phyloP scores from a whole-genome alignment of 2,888 invertebrate species.

The Cepaea hortensis region DNA sequence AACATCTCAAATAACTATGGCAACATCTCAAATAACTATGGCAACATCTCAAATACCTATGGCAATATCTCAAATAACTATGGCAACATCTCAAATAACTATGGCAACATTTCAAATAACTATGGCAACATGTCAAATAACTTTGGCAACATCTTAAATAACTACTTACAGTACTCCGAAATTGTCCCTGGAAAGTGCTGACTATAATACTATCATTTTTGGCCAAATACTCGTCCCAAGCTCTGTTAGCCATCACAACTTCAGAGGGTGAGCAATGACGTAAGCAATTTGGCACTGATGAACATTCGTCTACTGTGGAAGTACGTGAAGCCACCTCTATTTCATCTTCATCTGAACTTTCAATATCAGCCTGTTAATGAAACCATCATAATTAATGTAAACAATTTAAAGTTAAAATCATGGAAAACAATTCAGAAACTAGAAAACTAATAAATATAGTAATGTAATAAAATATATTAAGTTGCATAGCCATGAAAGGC shows the following conservation, averaged over 20 bases:
- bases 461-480: too few relatives aligned
- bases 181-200: slow-evolving; percentile 82
- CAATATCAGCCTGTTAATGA: slow-evolving; percentile 49
- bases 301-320: slow-evolving; percentile 49
- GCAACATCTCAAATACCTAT: too few relatives aligned
- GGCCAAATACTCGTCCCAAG: slow-evolving; percentile 80
- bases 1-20: too few relatives aligned
- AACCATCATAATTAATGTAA: background rate
- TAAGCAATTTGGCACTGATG: slow-evolving; percentile 48
- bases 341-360: slow-evolving; percentile 55
- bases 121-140: too few relatives aligned
- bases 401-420: background rate
- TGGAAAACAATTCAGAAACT: too few relatives aligned
- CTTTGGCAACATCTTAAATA: too few relatives aligned
- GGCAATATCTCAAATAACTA: too few relatives aligned
- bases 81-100: too few relatives aligned
- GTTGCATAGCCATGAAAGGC: too few relatives aligned
- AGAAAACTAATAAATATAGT: too few relatives aligned
- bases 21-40: too few relatives aligned
- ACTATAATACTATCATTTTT: slow-evolving; percentile 81
- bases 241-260: slow-evolving; percentile 49
- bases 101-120: too few relatives aligned
- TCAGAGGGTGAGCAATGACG: slow-evolving; percentile 43
- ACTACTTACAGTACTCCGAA: slow-evolving; percentile 80
- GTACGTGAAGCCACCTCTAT: slow-evolving; percentile 50